Evolutionary conservation across 2,113 vertebrate genomes (phyloP), one percentile per base, ranked within the genome.

Genomic region (Anthoscopus minutus): DNA sequence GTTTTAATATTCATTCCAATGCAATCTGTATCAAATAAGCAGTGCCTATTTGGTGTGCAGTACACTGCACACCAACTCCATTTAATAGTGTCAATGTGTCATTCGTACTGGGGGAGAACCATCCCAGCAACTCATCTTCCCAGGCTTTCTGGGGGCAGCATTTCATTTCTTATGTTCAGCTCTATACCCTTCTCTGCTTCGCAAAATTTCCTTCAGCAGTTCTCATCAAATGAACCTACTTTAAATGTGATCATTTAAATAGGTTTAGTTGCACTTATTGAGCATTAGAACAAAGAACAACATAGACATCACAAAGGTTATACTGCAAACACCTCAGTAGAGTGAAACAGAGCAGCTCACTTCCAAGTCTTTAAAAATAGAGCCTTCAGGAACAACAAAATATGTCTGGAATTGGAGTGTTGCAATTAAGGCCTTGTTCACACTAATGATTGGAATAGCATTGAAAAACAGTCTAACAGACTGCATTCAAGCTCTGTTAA

Each of bases 401-500:
- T 77, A 51, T 1, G 2, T n/a, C 58, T 78, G 69, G 76, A 86
- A 92, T 37, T 0, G 0, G 9, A 72, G 37, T 31, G n/a, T 74
- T 71, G 76, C 82, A 83, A 48, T 92, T 83, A 92, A 65, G 28
- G 48, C 33, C 79, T 71, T 11, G 1, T 92, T 95, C 89, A 64
- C 64, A 66, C 79, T 88, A 70, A 58, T 51, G 10, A 40, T 44
- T 88, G 53, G 72, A 87, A 86, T 57, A 62, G 28, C 65, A 62
- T 13, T 81, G 38, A 67, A 73, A 84, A 85, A 30, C 47, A 64
- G 25, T 67, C 73, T 27, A 66, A 66, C 72, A 67, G 67, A 25
- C 81, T 86, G 28, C 51, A 67, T 78, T 71, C 67, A 86, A 70
- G 47, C 79, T 86, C 67, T 83, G 76, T 88, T 96, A 96, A 94